Evolutionary conservation across 2,888 invertebrate genomes (phyloP), one percentile per base, ranked within the genome.

Genomic region (Thereva nobilitata): DNA sequence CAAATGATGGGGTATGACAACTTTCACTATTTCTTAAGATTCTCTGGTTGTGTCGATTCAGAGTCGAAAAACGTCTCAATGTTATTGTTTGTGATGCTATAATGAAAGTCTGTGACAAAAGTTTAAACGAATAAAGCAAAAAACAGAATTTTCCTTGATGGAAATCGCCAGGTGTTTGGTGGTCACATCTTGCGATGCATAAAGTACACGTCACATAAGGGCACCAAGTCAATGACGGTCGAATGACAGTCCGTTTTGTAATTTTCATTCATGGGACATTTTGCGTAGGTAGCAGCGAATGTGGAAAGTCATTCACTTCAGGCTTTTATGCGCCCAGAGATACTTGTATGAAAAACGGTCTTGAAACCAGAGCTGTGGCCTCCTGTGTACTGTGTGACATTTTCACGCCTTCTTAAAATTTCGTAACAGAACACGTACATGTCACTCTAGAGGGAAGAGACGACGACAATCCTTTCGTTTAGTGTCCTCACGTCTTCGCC

Each of bases 11-110:
- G 23, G 23, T 23, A 23, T 61, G 61, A 61, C 41, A 50, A 61
- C 61, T 61, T 61, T 61, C 61, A 50, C 61, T 61, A 49, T 59
- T 59, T 59, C 59, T 35, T 49, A 59, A 59, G 50, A 40, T 61
- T 61, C 50, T 50, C 49, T 61, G 49, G 38, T 59, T 59, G 57
- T 23, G 23, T 23, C 23, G 23, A 23, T 1, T 23, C 23, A 23
- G 23, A 23, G 23, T 23, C 23, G 23, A 23, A 23, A 23, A 23
- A 23, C 23, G 23, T 23, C 2, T 23, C 23, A 23, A 23, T 23
- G 23, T 23, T 23, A 23, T 23, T 23, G 23, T 23, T 23, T 23
- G 23, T 23, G 23, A 23, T 23, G 23, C 23, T 23, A 23, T 23
- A 23, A 23, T 23, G 23, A 23, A 23, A 23, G 23, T 23, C 23